Evolutionary conservation across 1,140 invertebrate genomes (phyloP).

Genomic region (Orius insidiosus): DNA sequence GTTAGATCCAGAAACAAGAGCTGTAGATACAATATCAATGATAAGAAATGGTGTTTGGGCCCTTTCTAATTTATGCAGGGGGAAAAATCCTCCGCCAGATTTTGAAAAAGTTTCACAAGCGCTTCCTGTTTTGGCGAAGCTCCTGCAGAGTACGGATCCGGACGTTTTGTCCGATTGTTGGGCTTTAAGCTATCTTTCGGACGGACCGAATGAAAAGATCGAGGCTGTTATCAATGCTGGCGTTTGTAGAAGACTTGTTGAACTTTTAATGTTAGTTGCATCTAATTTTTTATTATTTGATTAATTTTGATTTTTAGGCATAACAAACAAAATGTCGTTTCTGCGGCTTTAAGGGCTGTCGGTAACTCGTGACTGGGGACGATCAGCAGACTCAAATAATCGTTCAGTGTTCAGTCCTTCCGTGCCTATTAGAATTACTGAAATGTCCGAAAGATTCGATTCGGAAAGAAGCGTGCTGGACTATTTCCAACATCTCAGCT

Average conservation of each 20-base stretch:
- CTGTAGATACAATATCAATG: conserved; percentile 66
- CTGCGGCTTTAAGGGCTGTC: conserved; percentile 83
- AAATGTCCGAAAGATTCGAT: conserved; percentile 66
- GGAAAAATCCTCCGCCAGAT: conserved; percentile 90
- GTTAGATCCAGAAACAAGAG: background rate
- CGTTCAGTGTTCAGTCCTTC: conserved; percentile 76
- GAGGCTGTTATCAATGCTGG: conserved; percentile 94
- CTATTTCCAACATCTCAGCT: conserved; percentile 94
- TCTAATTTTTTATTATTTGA: background rate
- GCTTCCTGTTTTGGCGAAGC: conserved; percentile 67
- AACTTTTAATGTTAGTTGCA: conserved; percentile 66
- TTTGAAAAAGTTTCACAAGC: conserved; percentile 65
- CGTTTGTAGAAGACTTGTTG: conserved; percentile 83
- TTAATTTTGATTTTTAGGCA: conserved; percentile 41
- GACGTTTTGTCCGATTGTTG: conserved; percentile 94
- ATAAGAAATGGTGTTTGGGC: conserved; percentile 96
- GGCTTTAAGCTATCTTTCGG: conserved; percentile 85
- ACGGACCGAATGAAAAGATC: conserved; percentile 96
- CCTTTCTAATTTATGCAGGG: conserved; percentile 87
- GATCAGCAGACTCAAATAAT: conserved; percentile 93
- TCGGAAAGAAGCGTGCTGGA: conserved; percentile 95
- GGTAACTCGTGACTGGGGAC: conserved; percentile 96
- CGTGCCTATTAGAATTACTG: conserved; percentile 67
- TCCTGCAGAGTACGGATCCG: conserved; percentile 75
- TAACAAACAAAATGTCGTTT: conserved; percentile 77